phyloP scores from a whole-genome alignment of 2,113 vertebrate species.

The Centropus bengalensis region DNA sequence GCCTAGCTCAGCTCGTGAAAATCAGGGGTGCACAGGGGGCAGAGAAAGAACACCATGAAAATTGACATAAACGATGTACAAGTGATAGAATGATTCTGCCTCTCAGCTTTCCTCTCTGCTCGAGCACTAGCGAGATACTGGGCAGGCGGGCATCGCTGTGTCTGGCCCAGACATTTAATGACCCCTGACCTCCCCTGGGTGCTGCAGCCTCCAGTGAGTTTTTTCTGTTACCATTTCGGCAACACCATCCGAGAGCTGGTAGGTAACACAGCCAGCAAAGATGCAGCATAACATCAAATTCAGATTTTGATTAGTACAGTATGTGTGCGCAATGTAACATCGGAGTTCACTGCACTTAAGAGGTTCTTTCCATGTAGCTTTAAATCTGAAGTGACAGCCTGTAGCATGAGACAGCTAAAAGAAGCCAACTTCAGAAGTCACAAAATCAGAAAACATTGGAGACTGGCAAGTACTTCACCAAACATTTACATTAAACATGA shows the following conservation, averaged over 20 bases:
- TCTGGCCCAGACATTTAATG: background rate
- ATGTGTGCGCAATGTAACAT: background rate
- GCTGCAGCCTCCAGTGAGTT: background rate
- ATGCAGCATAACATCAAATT: background rate
- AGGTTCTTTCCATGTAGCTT: slow-evolving; percentile 28
- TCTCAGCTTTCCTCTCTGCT: background rate
- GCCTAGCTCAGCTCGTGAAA: background rate
- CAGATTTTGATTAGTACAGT: background rate
- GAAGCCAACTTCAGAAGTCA: slow-evolving; percentile 58
- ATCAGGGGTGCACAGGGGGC: background rate
- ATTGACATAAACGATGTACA: background rate
- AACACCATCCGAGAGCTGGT: background rate
- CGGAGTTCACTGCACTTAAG: slow-evolving; percentile 46
- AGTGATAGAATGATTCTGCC: background rate
- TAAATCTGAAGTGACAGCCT: slow-evolving; percentile 79
- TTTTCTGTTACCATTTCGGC: background rate
- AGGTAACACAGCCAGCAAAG: background rate
- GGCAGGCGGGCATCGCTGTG: background rate
- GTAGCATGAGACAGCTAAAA: slow-evolving; percentile 42
- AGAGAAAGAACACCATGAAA: background rate
- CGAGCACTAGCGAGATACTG: background rate
- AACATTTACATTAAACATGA: slow-evolving; percentile 31
- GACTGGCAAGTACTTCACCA: slow-evolving; percentile 72
- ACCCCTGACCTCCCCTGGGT: background rate
- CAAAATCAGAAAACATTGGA: slow-evolving; percentile 69